These are phyloP conservation scores for Tyrannus savana DNA, from an alignment of 2,113 vertebrate species.

Conservation along the genomic window DNA sequence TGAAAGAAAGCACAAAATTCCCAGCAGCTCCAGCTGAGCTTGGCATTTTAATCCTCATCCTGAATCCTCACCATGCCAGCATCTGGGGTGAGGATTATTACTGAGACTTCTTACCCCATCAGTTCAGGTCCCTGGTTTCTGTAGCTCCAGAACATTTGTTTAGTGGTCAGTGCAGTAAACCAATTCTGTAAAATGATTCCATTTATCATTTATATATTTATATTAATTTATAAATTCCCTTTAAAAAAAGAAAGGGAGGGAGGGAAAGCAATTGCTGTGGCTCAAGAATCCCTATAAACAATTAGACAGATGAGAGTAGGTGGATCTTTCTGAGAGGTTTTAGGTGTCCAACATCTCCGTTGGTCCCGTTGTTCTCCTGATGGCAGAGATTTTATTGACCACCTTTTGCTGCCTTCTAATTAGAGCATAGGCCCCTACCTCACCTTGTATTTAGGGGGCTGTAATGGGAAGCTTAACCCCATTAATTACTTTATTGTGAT, in stretches of 20 bases:
- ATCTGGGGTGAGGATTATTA: background rate
- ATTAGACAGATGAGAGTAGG: background rate
- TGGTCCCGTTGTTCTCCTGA: background rate
- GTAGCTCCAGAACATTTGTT: rapidly evolving
- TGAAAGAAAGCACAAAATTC: background rate
- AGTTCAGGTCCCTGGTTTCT: background rate
- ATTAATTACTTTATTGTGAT: background rate
- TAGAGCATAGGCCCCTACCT: background rate
- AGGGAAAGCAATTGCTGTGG: background rate
- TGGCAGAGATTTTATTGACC: background rate
- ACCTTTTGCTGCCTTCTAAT: background rate
- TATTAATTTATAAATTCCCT: background rate
- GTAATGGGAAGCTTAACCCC: background rate
- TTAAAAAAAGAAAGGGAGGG: background rate
- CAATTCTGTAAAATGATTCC: background rate
- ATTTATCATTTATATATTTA: no score
- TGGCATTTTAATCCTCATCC: background rate
- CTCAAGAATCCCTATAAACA: background rate
- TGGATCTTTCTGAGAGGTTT: background rate
- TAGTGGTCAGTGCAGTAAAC: background rate
- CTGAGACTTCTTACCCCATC: background rate
- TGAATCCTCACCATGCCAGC: background rate
- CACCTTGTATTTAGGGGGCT: background rate
- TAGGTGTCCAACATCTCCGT: background rate
- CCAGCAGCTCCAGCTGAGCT: background rate